phyloP scores from a whole-genome alignment of 2,797 vertebrate genomes.

The Lithobates sylvaticus region DNA sequence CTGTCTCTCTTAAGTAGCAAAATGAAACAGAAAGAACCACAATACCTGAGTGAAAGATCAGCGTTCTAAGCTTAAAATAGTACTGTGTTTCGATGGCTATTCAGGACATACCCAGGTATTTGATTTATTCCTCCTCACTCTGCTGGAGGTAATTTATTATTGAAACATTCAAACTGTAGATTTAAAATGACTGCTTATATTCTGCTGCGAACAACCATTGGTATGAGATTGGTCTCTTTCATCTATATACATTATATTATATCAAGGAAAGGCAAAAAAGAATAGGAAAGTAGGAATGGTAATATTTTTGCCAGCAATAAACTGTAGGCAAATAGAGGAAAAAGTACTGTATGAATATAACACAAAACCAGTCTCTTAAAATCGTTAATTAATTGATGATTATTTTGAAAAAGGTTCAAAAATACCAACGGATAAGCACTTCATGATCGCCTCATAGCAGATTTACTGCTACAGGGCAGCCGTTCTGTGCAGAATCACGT shows the following conservation, averaged over 20 bases:
- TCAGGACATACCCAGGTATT: conserved; percentile 12
- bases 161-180: conserved; percentile 37
- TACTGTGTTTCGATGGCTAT: conserved; percentile 10
- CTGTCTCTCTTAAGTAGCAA: neutral
- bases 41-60: conserved; percentile 26
- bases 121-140: conserved; percentile 17
- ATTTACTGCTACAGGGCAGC: too few species aligned
- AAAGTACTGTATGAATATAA: too few species aligned
- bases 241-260: neutral
- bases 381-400: too few species aligned
- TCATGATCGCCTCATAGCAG: too few species aligned
- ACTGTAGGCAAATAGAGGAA: too few species aligned
- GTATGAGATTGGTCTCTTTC: neutral
- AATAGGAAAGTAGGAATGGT: neutral
- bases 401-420: too few species aligned
- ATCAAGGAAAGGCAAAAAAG: neutral
- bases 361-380: too few species aligned
- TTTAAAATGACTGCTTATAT: conserved; percentile 26
- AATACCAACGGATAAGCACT: too few species aligned
- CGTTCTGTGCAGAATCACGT: too few species aligned
- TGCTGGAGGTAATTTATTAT: conserved; percentile 41
- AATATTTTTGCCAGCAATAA: neutral
- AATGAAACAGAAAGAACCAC: neutral
- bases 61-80: conserved; percentile 19
- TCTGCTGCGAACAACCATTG: conserved; percentile 4